phyloP scores from a whole-genome alignment of 1,140 invertebrate genomes.

The Trypoxylus dichotomus region DNA sequence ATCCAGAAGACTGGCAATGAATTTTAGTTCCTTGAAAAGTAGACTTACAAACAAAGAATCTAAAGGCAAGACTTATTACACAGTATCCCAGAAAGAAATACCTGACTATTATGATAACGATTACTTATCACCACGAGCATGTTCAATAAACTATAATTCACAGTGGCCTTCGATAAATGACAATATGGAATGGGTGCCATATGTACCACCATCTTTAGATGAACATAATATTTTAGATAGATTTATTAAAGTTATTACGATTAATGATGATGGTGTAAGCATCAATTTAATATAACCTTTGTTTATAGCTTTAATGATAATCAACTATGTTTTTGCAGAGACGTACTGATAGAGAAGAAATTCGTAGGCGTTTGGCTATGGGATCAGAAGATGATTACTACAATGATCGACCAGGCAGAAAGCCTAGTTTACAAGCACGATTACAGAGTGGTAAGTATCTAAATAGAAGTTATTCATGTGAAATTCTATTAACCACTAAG shows the following conservation, averaged over 20 bases:
- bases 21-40: constrained; percentile 49
- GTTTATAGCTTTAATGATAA: no score
- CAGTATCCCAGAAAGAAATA: constrained; percentile 39
- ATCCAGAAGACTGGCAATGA: constrained; percentile 48
- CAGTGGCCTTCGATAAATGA: constrained; percentile 54
- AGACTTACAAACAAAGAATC: constrained; percentile 47
- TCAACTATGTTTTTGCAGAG: constrained; percentile 62
- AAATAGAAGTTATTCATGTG: no score
- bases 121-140: constrained; percentile 50
- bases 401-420: constrained; percentile 68
- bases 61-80: constrained; percentile 48
- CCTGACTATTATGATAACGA: constrained; percentile 47
- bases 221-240: constrained; percentile 66
- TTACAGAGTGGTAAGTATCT: constrained; percentile 73
- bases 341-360: constrained; percentile 89
- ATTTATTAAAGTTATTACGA: constrained; percentile 65
- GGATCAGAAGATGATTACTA: constrained; percentile 80
- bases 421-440: constrained; percentile 84
- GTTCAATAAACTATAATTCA: constrained; percentile 48
- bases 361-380: constrained; percentile 84
- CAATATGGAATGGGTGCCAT: constrained; percentile 54
- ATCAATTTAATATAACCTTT: not conserved
- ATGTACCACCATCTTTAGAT: constrained; percentile 51
- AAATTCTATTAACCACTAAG: no score
- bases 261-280: constrained; percentile 56